Conservation (phyloP, 2,113 vertebrate genomes). For the Pomatostomus ruficeps region DNA sequence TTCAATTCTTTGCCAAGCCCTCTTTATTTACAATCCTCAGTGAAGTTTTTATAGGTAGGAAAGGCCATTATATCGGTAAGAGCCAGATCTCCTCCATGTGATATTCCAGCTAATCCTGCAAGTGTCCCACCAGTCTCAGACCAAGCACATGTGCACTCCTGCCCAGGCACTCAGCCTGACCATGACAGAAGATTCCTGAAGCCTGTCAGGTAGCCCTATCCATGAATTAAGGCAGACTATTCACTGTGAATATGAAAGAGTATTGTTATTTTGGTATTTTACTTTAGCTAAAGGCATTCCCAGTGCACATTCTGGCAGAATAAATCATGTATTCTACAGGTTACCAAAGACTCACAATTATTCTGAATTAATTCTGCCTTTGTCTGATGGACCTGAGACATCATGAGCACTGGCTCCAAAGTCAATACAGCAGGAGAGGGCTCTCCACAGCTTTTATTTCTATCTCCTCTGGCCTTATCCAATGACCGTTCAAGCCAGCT, state of each 20-base stretch:
- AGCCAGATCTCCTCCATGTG: neutral
- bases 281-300: neutral
- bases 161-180: neutral
- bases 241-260: neutral
- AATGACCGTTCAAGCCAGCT: neutral
- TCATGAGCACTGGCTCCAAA: neutral
- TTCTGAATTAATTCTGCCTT: neutral
- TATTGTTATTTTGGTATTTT: neutral
- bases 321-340: neutral
- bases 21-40: neutral
- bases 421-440: neutral
- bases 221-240: neutral
- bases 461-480: neutral
- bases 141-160: rapidly evolving
- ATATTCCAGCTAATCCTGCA: neutral
- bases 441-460: neutral
- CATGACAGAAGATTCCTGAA: neutral
- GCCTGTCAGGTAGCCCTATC: neutral
- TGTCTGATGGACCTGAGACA: neutral
- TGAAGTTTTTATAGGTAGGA: neutral
- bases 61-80: neutral
- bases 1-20: neutral
- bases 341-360: neutral
- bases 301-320: neutral
- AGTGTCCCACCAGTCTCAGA: neutral